Evolutionary conservation across 2,113 vertebrate genomes (phyloP), one percentile per base, ranked within the genome.

Genomic region (Bubalus kerabau): DNA sequence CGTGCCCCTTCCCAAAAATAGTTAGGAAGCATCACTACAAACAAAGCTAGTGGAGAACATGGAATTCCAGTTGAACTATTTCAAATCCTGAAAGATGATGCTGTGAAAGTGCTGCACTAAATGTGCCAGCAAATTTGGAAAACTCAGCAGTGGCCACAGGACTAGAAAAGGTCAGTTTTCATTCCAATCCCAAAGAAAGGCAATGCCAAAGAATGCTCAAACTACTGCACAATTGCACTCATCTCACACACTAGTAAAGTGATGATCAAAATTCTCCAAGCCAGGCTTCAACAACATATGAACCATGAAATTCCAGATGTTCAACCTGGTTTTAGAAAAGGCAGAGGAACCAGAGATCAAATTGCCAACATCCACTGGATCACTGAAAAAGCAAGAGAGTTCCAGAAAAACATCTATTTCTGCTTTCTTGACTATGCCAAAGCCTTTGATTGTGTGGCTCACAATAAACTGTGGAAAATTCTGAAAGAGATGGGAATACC

Each of bases 281-380:
- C 62, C 16, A 67, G 62, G 62, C 62, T n/a, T n/a, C 62, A 67
- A 19, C 32, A 67, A n/a, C 16, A 67, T 15, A 17, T 67, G 16
- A n/a, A n/a, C 16, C 0, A 3, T 19, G 32, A 64, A 64, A 32
- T 67, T 67, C 62, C 62, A 19, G 32, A n/a, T n/a, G 32, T n/a
- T 19, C 62, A 67, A 64, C 32, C 7, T n/a, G 62, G 3, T 67
- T n/a, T n/a, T n/a, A 67, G 32, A n/a, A 67, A 67, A 67, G 62
- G 32, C 62, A 67, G 32, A 67, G 62, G 16, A 67, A 67, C 16
- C 32, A 19, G 32, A 67, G 30, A 19, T 19, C 16, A 67, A 67
- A n/a, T 67, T 67, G 32, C 62, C 62, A n/a, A 67, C 16, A n/a
- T n/a, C 62, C 0, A 0, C 3, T 67, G 32, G 32, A 17, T 64